Percentiles rank a stretch among this genome's conserved stretches.
Evolutionary conservation across 2,797 vertebrate genomes (phyloP).

Genomic region (Lophotriccus pileatus): DNA sequence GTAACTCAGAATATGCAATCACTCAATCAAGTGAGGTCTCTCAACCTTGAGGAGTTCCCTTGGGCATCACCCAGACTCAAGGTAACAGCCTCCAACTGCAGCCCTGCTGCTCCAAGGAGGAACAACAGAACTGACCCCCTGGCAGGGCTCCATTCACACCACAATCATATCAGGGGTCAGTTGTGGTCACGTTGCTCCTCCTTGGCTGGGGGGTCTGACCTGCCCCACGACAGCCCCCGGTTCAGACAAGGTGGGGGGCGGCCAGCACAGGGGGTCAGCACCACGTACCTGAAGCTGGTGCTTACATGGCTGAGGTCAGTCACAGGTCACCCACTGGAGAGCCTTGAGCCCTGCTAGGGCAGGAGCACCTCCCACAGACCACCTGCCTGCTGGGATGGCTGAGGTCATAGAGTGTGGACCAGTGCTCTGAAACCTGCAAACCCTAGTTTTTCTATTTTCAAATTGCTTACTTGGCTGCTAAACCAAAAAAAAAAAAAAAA

Average conservation of each 20-base stretch:
- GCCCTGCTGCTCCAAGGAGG: not conserved
- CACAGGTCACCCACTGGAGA: too few relatives aligned
- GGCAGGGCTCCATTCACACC: too few relatives aligned
- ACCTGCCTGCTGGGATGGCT: not conserved
- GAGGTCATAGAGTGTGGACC: not conserved
- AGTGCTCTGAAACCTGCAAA: not conserved
- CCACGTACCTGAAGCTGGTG: too few relatives aligned
- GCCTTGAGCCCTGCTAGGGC: not conserved
- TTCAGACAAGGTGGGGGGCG: fast-evolving
- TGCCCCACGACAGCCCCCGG: not conserved
- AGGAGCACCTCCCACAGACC: not conserved
- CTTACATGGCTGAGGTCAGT: too few relatives aligned
- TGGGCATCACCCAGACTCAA: not conserved
- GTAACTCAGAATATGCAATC: fast-evolving
- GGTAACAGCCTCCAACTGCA: fast-evolving
- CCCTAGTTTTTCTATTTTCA: not conserved
- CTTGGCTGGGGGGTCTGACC: too few relatives aligned
- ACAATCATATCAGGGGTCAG: fast-evolving
- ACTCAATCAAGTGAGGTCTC: not conserved
- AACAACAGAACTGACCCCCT: not conserved
- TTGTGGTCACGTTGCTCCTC: fast-evolving
- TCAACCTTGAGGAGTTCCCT: not conserved
- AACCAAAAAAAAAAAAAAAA: not conserved
- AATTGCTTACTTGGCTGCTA: not conserved
- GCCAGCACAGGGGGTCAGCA: not conserved